Percentiles rank a stretch among this genome's conserved stretches.
phyloP scores from a whole-genome alignment of 2,888 invertebrate species.

The Phanerotoma sp. region DNA sequence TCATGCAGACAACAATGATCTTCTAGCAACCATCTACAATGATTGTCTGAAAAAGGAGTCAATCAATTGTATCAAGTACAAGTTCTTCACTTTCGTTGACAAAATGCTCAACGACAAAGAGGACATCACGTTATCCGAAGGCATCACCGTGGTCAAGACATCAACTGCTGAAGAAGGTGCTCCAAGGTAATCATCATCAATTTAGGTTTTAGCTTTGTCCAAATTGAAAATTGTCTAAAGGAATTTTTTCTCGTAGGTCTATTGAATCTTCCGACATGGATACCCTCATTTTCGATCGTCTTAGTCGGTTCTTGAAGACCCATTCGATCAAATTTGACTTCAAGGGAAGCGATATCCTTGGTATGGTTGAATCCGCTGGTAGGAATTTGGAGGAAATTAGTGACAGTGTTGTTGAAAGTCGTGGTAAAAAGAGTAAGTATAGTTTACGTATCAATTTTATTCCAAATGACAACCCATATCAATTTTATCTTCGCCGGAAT shows the following conservation, averaged over 20 bases:
- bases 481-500: too few species aligned
- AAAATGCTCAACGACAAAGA: slow-evolving; percentile 81
- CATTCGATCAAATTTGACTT: slow-evolving; percentile 83
- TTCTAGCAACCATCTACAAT: slow-evolving; percentile 73
- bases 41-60: slow-evolving; percentile 84
- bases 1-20: slow-evolving; percentile 70
- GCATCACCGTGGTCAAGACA: slow-evolving; percentile 80
- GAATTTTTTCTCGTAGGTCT: slow-evolving; percentile 40
- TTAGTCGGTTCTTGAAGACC: slow-evolving; percentile 75
- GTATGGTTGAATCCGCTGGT: slow-evolving; percentile 77
- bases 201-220: slow-evolving; percentile 3
- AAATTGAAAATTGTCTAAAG: slow-evolving; percentile 4
- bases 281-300: slow-evolving; percentile 66
- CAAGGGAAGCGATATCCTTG: slow-evolving; percentile 80
- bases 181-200: slow-evolving; percentile 62
- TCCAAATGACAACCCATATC: too few species aligned
- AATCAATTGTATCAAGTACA: slow-evolving; percentile 82
- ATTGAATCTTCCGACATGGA: slow-evolving; percentile 61
- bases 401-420: slow-evolving; percentile 66
- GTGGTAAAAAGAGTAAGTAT: slow-evolving; percentile 75
- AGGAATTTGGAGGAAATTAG: slow-evolving; percentile 70
- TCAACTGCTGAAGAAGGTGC: slow-evolving; percentile 71
- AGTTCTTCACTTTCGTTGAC: slow-evolving; percentile 83
- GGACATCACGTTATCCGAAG: slow-evolving; percentile 76
- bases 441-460: background rate